These are phyloP conservation scores for Sminthurinus signatus DNA, from an alignment of 1,140 invertebrate genomes.

Conservation along the genomic window DNA sequence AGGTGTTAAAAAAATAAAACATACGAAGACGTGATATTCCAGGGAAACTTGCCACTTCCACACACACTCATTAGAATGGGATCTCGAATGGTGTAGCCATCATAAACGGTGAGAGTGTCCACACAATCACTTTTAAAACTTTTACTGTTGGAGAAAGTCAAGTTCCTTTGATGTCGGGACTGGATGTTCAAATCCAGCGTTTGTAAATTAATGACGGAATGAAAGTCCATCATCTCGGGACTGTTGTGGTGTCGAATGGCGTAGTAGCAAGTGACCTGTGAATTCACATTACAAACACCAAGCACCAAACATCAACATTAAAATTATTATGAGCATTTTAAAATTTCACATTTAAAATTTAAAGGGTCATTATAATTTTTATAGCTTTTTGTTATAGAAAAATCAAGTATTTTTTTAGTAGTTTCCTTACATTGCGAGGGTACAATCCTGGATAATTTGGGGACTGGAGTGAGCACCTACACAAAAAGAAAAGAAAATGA, in stretches of 20 bases:
- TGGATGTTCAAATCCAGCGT: constrained; percentile 6
- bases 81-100: constrained; percentile 59
- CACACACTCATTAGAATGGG: constrained; percentile 69
- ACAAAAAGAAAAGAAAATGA: no score
- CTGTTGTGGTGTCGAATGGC: constrained; percentile 61
- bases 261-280: constrained; percentile 72
- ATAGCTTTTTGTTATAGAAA: no score
- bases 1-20: no score
- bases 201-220: constrained; percentile 3
- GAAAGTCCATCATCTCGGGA: constrained; percentile 46
- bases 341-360: no score
- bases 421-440: constrained; percentile 64
- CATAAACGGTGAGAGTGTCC: constrained; percentile 61
- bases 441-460: constrained; percentile 81
- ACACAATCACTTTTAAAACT: constrained; percentile 1
- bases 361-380: no score
- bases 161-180: background rate
- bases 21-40: constrained; percentile 9
- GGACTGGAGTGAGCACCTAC: constrained; percentile 63
- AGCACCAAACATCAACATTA: no score
- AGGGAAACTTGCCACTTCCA: constrained; percentile 62
- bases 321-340: no score
- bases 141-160: constrained; percentile 7
- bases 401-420: no score
- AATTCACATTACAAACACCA: no score